Evolutionary conservation across 2,797 vertebrate genomes (phyloP).

Genomic region (Sciurus vulgaris): DNA sequence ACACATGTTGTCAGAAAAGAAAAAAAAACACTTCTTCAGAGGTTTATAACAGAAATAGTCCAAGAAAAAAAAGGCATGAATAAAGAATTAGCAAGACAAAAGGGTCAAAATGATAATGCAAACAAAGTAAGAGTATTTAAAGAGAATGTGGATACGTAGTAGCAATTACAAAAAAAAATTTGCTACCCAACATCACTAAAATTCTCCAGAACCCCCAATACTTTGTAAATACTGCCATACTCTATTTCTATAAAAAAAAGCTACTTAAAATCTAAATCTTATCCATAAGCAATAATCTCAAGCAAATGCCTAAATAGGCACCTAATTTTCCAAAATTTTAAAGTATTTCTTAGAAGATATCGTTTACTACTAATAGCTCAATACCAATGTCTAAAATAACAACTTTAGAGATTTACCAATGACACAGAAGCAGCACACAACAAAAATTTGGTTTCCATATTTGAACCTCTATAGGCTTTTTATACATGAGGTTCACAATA

Average conservation of each 20-base stretch:
- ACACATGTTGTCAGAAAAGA: not conserved
- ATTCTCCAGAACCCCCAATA: slow-evolving; percentile 48
- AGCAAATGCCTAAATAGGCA: slow-evolving; percentile 31
- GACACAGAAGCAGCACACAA: not conserved
- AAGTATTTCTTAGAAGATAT: not conserved
- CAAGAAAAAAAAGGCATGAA: not conserved
- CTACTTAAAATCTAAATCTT: slow-evolving; percentile 54
- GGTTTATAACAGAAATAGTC: not conserved
- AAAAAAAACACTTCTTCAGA: slow-evolving; percentile 11
- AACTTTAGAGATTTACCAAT: slow-evolving; percentile 34
- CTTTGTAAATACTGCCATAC: slow-evolving; percentile 38
- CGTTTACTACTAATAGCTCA: slow-evolving; percentile 48
- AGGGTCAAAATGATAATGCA: slow-evolving; percentile 53
- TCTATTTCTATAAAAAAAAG: slow-evolving; percentile 54
- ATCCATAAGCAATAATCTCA: slow-evolving; percentile 58
- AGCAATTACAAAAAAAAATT: slow-evolving; percentile 38
- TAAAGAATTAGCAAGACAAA: not conserved
- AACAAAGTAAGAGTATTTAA: slow-evolving; percentile 14
- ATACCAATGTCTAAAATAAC: slow-evolving; percentile 29
- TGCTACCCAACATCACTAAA: slow-evolving; percentile 59
- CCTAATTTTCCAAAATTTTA: slow-evolving; percentile 56
- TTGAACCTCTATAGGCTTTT: slow-evolving; percentile 20
- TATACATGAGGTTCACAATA: not conserved
- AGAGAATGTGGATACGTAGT: slow-evolving; percentile 3
- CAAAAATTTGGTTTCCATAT: slow-evolving; percentile 43